Conservation (phyloP, 2,888 invertebrate genomes). For the Nymphalis polychloros region DNA sequence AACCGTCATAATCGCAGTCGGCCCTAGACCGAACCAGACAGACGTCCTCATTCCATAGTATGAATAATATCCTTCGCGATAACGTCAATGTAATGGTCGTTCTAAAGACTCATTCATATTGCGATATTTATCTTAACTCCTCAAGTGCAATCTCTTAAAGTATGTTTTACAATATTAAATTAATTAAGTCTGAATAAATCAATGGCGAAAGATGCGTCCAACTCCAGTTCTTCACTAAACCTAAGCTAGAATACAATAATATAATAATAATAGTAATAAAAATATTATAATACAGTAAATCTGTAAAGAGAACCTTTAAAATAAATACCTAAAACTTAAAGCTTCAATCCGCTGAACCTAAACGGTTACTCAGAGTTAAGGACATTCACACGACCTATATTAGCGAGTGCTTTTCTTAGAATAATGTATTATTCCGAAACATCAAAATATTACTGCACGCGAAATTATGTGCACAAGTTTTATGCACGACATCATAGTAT, state of each 20-base stretch:
- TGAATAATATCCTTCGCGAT: constrained; percentile 56
- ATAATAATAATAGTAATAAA: too few species aligned
- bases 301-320: neutral
- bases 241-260: neutral
- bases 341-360: neutral
- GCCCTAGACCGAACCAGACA: constrained; percentile 46
- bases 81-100: constrained; percentile 48
- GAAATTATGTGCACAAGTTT: constrained; percentile 20
- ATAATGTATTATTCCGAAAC: constrained; percentile 25
- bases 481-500: constrained; percentile 42
- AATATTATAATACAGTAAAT: too few species aligned
- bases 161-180: neutral
- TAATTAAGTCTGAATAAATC: neutral
- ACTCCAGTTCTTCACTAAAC: neutral
- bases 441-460: constrained; percentile 21
- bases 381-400: constrained; percentile 29
- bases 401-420: constrained; percentile 15
- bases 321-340: neutral
- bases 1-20: constrained; percentile 27
- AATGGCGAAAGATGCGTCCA: too few species aligned
- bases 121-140: constrained; percentile 17
- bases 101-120: constrained; percentile 30
- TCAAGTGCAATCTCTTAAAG: constrained; percentile 1
- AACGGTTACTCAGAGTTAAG: constrained; percentile 12
- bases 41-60: constrained; percentile 60